Conservation (phyloP, 2,888 invertebrate genomes). For the Tillus elongatus region DNA sequence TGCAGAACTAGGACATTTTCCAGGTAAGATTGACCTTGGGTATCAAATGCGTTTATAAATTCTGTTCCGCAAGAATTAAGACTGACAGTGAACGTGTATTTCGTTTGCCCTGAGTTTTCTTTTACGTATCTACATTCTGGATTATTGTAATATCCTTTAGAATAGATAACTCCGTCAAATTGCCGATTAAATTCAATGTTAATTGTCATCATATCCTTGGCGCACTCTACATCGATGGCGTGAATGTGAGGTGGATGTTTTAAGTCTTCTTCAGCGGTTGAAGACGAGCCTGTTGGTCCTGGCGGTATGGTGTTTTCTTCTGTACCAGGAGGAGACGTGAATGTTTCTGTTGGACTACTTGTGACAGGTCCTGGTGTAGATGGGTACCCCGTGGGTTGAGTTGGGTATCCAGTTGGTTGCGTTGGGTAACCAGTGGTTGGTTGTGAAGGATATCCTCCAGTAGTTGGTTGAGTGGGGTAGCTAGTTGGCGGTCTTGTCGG, state of each 20-base stretch:
- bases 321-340: constrained; percentile 17
- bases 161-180: constrained; percentile 72
- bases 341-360: constrained; percentile 22
- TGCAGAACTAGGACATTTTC: constrained; percentile 70
- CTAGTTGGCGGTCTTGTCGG: constrained; percentile 16
- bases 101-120: constrained; percentile 58
- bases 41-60: constrained; percentile 68
- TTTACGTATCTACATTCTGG: constrained; percentile 64
- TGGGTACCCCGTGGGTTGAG: constrained; percentile 21
- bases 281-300: constrained; percentile 12
- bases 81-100: constrained; percentile 65
- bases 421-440: constrained; percentile 21
- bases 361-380: constrained; percentile 21
- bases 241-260: constrained; percentile 70
- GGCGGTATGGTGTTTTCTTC: constrained; percentile 22
- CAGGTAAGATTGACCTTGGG: constrained; percentile 67
- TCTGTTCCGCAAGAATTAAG: constrained; percentile 69
- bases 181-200: constrained; percentile 66
- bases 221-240: constrained; percentile 65
- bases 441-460: constrained; percentile 14
- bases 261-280: constrained; percentile 47
- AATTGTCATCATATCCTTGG: constrained; percentile 76
- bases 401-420: constrained; percentile 22
- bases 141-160: constrained; percentile 63
- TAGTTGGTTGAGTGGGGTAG: constrained; percentile 12